These are phyloP conservation scores for Isurus oxyrinchus DNA, from an alignment of 2,113 vertebrate genomes.

Conservation along the genomic window DNA sequence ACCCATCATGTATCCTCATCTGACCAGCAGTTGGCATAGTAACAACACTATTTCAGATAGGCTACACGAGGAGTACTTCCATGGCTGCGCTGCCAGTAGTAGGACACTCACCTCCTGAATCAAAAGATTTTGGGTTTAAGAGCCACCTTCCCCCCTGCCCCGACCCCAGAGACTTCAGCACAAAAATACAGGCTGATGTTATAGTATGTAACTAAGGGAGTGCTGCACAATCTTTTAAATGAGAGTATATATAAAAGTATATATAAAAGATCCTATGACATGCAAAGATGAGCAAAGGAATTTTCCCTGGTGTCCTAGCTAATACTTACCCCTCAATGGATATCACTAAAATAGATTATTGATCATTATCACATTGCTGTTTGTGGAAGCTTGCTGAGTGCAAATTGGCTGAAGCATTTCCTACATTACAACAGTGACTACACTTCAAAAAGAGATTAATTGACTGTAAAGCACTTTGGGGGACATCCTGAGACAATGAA, in stretches of 20 bases:
- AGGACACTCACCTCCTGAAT: neutral
- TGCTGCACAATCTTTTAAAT: neutral
- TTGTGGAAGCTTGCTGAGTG: neutral
- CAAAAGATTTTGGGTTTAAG: neutral
- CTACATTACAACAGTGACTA: neutral
- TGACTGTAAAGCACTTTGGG: neutral
- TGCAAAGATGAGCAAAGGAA: neutral
- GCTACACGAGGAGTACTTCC: neutral
- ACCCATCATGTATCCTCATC: neutral
- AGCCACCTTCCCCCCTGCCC: no score
- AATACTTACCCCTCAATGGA: neutral
- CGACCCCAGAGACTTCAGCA: neutral
- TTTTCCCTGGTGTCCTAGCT: neutral
- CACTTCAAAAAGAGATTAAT: neutral
- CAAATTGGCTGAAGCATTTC: neutral
- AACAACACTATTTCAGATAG: neutral
- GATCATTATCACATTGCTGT: neutral
- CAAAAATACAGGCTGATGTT: neutral
- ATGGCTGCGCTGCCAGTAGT: neutral
- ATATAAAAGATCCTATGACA: neutral
- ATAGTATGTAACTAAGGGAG: neutral
- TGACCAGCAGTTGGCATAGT: neutral
- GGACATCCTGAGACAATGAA: neutral
- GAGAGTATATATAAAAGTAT: neutral
- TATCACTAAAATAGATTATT: neutral